These are phyloP conservation scores for Phragmatobia fuliginosa DNA, from an alignment of 2,888 invertebrate species.

Conservation along the genomic window DNA sequence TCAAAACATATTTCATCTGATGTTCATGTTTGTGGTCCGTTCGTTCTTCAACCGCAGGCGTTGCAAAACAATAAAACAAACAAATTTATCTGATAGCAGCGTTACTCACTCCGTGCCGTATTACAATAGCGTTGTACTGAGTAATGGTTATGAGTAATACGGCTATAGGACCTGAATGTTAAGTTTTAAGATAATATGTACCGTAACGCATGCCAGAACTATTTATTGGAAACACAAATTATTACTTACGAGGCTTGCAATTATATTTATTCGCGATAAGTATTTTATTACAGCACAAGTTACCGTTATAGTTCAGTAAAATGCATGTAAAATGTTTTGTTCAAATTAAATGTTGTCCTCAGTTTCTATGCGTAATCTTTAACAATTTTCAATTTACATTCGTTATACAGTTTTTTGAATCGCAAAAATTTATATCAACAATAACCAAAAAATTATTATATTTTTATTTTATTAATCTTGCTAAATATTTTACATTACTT, in stretches of 20 bases:
- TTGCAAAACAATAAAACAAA: conserved; percentile 60
- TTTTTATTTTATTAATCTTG: too few relatives aligned
- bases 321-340: background rate
- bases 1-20: conserved; percentile 1
- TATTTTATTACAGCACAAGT: background rate
- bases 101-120: conserved; percentile 56
- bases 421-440: too few relatives aligned
- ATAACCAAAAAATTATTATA: too few relatives aligned
- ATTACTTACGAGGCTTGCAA: background rate
- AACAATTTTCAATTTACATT: background rate
- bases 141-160: conserved; percentile 52
- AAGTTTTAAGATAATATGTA: conserved; percentile 11
- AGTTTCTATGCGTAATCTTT: background rate
- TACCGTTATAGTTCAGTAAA: background rate
- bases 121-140: conserved; percentile 35
- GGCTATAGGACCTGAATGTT: conserved; percentile 24
- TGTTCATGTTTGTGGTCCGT: conserved; percentile 31
- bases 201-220: background rate
- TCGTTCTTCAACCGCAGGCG: conserved; percentile 32
- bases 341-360: background rate
- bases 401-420: background rate
- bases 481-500: too few relatives aligned
- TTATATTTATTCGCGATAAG: background rate
- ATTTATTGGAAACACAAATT: background rate
- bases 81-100: conserved; percentile 65